Base-by-base conservation (phyloP, 37 sponge, comb jelly and placozoan species). In the Halisarca cf. caerulea region DNA sequence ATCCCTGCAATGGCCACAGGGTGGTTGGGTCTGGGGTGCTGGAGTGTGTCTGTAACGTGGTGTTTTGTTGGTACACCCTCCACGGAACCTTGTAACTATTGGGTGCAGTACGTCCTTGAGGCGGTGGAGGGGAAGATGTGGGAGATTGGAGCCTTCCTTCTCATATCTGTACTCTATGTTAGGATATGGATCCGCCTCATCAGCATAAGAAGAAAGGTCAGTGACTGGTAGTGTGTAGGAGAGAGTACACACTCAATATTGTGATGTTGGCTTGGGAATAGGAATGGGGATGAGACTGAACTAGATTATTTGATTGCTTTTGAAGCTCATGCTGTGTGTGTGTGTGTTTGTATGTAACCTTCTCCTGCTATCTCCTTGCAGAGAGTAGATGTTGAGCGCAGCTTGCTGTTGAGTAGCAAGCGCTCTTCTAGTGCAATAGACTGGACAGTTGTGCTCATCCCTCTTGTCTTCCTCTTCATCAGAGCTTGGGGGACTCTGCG, bases 391-490 rank as follows among this genome's bases (percentile, higher is more conserved):
- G 47, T n/a, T 30, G 57, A 43, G 28, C 47, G 57, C 23, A 59
- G 43, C 6, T 14, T 57, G 57, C 51, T 77, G 51, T 14, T 6
- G 9, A 47, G 51, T 47, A 14, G 27, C 1, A 9, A 38, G 42
- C 15, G 44, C n/a, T 41, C 38, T 41, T 41, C 77, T 24, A 25
- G 23, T 41, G 27, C 44, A 40, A 37, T 40, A 4, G 77, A 74
- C 77, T 74, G 77, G 77, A 74, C 77, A 39, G 77, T 43, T 4
- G 43, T 74, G 43, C 77, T 74, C 21, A 74, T 74, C 11, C 77
- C 77, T 9, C 38, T 74, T 0, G 77, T 74, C 9, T 74, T 39
- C 25, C 43, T 74, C 25, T 40, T 74, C 23, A 74, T 74, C 15
- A 37, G 77, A 44, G 1, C 42, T n/a, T 74, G 77, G 77, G 77